Conservation (phyloP, 2,113 vertebrate species). For the Lonchura striata region DNA sequence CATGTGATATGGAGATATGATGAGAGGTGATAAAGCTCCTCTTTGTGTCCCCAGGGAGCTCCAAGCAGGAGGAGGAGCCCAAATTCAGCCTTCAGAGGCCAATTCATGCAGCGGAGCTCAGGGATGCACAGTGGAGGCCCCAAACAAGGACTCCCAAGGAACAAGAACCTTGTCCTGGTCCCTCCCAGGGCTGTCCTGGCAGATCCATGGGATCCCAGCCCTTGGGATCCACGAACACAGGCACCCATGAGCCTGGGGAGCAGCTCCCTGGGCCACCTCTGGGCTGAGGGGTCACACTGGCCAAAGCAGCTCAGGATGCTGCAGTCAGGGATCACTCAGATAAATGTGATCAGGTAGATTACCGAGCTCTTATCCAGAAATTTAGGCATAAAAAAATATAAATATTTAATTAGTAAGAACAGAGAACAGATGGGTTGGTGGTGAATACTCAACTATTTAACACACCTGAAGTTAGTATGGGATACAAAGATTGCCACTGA, state of each 20-base stretch:
- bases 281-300: background rate
- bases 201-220: background rate
- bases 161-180: fast-evolving
- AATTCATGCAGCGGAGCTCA: background rate
- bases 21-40: background rate
- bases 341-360: no score
- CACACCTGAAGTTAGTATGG: background rate
- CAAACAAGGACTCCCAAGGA: background rate
- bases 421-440: background rate
- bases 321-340: background rate
- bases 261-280: background rate
- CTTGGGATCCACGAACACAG: background rate
- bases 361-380: background rate
- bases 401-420: no score
- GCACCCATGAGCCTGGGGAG: background rate
- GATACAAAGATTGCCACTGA: no score
- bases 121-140: no score
- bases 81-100: background rate
- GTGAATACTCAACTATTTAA: background rate
- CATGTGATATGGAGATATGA: no score
- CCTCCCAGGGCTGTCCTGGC: background rate
- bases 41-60: background rate
- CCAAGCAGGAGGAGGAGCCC: background rate
- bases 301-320: no score
- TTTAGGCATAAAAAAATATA: background rate